Conservation (phyloP, 2,797 vertebrate genomes). For the Triplophysa yarkandensis region DNA sequence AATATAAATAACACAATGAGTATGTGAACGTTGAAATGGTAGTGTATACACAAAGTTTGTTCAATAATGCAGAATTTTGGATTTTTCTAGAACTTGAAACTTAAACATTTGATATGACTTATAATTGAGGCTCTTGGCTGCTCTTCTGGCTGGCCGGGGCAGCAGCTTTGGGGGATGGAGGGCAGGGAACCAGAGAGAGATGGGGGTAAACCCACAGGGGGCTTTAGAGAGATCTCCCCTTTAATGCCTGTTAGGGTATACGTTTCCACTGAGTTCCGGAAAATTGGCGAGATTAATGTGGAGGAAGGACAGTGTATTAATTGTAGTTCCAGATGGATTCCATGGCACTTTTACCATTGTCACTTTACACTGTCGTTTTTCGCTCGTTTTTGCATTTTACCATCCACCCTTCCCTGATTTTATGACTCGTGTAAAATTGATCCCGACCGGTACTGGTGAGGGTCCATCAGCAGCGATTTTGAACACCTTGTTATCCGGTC, state of each 20-base stretch:
- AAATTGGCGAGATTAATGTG: constrained; percentile 77
- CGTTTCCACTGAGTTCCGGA: constrained; percentile 73
- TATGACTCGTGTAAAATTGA: constrained; percentile 76
- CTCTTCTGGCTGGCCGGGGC: constrained; percentile 35
- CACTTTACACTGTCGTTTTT: constrained; percentile 53
- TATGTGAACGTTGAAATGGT: background rate
- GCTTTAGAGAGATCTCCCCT: constrained; percentile 62
- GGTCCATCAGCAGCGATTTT: constrained; percentile 72
- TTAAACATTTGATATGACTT: background rate
- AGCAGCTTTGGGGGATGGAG: constrained; percentile 39
- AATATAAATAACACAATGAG: background rate
- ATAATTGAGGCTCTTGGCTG: background rate
- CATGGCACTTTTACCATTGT: constrained; percentile 57
- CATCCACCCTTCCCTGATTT: constrained; percentile 59
- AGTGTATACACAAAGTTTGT: no score
- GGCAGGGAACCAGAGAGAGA: constrained; percentile 42
- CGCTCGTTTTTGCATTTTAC: constrained; percentile 44
- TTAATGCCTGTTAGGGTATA: constrained; percentile 70
- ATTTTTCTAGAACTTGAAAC: no score
- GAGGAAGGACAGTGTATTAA: constrained; percentile 73
- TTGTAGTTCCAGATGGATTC: constrained; percentile 75
- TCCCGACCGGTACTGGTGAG: constrained; percentile 62
- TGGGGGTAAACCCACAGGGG: constrained; percentile 58
- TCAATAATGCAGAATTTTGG: no score
- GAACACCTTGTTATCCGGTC: constrained; percentile 76